phyloP scores from a whole-genome alignment of 2,113 vertebrate species.

The Crypturellus undulatus region DNA sequence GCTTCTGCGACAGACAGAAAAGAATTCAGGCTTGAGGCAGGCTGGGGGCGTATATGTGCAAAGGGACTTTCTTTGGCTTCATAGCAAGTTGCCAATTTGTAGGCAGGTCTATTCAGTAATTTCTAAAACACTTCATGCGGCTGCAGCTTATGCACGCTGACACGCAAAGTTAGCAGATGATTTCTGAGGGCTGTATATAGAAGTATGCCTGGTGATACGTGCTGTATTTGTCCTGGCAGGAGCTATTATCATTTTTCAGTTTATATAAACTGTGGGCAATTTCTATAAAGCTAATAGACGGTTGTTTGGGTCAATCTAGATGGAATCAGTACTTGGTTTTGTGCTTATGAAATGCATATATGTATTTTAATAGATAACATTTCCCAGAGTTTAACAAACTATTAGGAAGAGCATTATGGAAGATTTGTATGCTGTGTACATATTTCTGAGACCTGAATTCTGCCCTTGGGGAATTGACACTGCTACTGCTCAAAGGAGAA shows the following conservation, averaged over 20 bases:
- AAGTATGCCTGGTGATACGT: background rate
- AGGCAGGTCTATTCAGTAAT: background rate
- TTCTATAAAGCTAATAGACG: background rate
- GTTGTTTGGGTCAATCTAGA: conserved; percentile 9
- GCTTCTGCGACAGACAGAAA: background rate
- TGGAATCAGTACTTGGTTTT: conserved; percentile 6
- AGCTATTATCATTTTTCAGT: background rate
- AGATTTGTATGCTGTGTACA: conserved; percentile 59
- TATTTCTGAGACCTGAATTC: conserved; percentile 58
- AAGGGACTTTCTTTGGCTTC: background rate
- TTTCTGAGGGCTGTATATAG: background rate
- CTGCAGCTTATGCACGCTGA: background rate
- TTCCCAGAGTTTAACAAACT: conserved; percentile 63
- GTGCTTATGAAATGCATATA: conserved; percentile 42
- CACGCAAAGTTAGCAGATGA: fast-evolving
- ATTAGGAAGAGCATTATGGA: conserved; percentile 35
- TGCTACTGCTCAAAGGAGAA: conserved; percentile 60
- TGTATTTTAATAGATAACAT: conserved; percentile 28
- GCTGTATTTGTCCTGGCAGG: background rate
- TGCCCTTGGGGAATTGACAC: conserved; percentile 54
- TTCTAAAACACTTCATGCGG: background rate
- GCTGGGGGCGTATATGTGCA: background rate
- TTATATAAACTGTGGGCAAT: background rate
- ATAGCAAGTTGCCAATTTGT: background rate
- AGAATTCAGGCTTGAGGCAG: background rate